Evolutionary conservation across 1,140 invertebrate species (phyloP).

Genomic region (Anoplolepis gracilipes): DNA sequence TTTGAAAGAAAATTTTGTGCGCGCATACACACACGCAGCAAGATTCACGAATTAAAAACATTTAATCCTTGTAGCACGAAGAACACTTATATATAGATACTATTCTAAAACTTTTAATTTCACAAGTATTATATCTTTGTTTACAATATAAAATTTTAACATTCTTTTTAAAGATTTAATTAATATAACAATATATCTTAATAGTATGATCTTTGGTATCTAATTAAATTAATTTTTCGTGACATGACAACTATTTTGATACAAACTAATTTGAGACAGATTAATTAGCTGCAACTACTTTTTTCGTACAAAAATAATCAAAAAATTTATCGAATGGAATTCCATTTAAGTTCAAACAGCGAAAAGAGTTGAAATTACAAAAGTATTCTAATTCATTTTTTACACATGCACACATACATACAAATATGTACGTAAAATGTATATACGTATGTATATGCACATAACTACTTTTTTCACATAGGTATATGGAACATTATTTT

Average conservation of each 20-base stretch:
- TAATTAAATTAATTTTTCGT: constrained; percentile 8
- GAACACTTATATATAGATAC: neutral
- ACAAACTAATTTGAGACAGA: neutral
- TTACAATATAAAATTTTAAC: neutral
- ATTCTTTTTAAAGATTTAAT: neutral
- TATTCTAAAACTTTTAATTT: constrained; percentile 16
- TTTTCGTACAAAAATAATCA: neutral
- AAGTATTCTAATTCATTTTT: neutral
- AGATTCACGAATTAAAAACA: neutral
- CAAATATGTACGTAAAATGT: neutral
- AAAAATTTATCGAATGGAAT: neutral
- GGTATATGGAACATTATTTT: neutral
- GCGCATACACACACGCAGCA: too few species aligned
- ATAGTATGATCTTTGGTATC: neutral
- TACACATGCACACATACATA: too few species aligned
- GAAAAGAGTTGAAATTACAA: neutral
- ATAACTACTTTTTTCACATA: neutral
- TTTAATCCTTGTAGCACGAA: neutral
- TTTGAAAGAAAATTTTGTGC: neutral
- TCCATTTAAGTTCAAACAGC: neutral
- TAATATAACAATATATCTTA: neutral
- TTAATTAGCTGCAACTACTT: neutral
- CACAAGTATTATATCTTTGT: neutral
- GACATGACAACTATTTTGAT: neutral
- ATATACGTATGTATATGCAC: too few species aligned